phyloP scores from a whole-genome alignment of 1,140 invertebrate species.

The Penaeus vannamei region DNA sequence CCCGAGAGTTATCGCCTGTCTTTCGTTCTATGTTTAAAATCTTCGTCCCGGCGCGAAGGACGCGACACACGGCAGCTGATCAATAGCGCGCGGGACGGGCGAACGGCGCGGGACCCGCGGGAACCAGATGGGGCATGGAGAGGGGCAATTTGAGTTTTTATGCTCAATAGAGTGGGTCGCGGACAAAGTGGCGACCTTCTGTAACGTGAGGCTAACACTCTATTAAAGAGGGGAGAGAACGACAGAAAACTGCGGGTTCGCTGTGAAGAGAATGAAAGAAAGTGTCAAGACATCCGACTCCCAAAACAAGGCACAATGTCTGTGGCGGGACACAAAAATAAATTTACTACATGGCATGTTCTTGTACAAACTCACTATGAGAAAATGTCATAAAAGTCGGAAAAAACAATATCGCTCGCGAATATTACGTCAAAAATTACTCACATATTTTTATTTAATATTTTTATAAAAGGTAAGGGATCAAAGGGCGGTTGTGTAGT shows the following conservation, averaged over 20 bases:
- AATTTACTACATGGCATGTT: neutral
- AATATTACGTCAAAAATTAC: neutral
- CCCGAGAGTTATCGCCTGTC: neutral
- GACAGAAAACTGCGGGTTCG: neutral
- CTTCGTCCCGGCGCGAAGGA: neutral
- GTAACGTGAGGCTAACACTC: constrained; percentile 57
- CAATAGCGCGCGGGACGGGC: neutral
- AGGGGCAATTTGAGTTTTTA: constrained; percentile 46
- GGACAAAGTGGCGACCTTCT: constrained; percentile 48
- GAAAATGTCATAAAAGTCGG: too few relatives aligned
- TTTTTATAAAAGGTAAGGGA: neutral
- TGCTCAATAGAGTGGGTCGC: constrained; percentile 47
- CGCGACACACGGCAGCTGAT: too few relatives aligned
- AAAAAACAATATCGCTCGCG: neutral
- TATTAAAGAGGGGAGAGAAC: constrained; percentile 57
- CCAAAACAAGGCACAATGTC: neutral
- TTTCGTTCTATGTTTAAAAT: neutral
- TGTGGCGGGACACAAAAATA: neutral
- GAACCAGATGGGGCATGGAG: constrained; percentile 58
- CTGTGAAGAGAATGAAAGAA: neutral
- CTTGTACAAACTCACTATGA: too few relatives aligned
- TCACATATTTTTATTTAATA: neutral
- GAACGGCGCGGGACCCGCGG: neutral
- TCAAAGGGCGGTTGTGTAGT: constrained; percentile 18
- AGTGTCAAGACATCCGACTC: constrained; percentile 16